These are phyloP conservation scores for Microplitis demolitor DNA, from an alignment of 1,140 invertebrate genomes.

Conservation along the genomic window DNA sequence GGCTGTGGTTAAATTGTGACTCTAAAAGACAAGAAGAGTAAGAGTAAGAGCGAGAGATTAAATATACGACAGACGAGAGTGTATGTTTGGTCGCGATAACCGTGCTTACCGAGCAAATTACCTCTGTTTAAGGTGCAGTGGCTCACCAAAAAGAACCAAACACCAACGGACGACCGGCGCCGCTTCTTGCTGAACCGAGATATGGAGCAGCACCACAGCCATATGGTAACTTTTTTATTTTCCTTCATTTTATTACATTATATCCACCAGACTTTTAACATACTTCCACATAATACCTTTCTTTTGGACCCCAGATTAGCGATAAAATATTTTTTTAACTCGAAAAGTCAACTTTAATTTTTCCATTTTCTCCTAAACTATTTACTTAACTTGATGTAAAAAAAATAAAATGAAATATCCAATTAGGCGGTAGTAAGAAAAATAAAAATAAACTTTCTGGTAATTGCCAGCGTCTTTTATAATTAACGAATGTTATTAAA, in stretches of 20 bases:
- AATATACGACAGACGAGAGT: constrained; percentile 6
- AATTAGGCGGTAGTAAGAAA: no score
- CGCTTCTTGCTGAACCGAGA: constrained; percentile 82
- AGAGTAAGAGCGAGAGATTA: constrained; percentile 18
- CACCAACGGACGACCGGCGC: constrained; percentile 71
- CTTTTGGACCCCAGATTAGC: no score
- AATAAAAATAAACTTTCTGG: no score
- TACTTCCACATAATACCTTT: no score
- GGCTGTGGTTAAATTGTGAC: not conserved
- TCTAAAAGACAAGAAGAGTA: not conserved
- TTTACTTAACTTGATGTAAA: no score
- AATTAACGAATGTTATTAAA: no score
- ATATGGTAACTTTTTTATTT: constrained; percentile 71
- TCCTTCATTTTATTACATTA: not conserved
- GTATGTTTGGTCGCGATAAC: constrained; percentile 1
- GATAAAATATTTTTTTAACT: no score
- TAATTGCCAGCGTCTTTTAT: no score
- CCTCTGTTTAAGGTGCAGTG: constrained; percentile 57
- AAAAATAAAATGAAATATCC: no score
- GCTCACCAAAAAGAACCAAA: constrained; percentile 59
- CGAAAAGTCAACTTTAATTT: no score
- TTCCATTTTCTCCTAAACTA: no score
- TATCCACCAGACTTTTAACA: no score
- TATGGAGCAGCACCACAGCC: constrained; percentile 83
- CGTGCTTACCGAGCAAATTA: constrained; percentile 7